These are phyloP conservation scores for Hydra vulgaris DNA, from an alignment of 30 jellyfish, hydroid and myxozoan species.

Conservation along the genomic window DNA sequence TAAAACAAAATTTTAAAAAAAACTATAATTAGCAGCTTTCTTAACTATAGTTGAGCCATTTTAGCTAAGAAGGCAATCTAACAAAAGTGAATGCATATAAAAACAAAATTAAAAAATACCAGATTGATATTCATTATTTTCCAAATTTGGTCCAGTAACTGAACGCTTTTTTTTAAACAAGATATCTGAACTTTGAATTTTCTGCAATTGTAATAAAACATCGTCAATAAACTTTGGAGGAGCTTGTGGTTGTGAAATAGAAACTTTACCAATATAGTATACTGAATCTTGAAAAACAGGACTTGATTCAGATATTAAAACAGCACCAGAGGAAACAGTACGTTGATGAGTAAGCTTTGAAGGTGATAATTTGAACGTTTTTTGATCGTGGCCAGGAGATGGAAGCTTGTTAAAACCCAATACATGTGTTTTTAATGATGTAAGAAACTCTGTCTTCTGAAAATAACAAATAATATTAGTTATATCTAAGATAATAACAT, in stretches of 20 bases:
- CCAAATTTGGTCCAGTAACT: neutral
- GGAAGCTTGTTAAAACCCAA: conserved; percentile 39
- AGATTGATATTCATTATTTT: neutral
- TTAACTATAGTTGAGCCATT: too few species aligned
- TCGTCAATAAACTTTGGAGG: conserved; percentile 84
- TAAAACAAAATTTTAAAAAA: too few species aligned
- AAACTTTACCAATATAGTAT: conserved; percentile 85
- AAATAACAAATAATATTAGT: too few species aligned
- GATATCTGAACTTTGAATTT: conserved; percentile 5
- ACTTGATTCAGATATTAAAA: conserved; percentile 37
- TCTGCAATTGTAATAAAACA: conserved; percentile 48
- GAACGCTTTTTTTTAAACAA: neutral
- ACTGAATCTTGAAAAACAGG: conserved; percentile 74
- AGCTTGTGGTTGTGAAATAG: conserved; percentile 77
- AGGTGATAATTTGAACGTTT: conserved; percentile 24
- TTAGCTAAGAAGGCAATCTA: too few species aligned
- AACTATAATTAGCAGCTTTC: too few species aligned
- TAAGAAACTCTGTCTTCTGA: conserved; percentile 55
- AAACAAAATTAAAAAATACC: too few species aligned
- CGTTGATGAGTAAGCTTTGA: conserved; percentile 50
- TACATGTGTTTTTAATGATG: conserved; percentile 51
- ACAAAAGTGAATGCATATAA: too few species aligned
- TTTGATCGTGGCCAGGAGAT: conserved; percentile 20
- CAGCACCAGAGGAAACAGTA: conserved; percentile 73
- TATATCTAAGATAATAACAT: neutral